Base-by-base conservation (phyloP, 2,113 vertebrate genomes). In the Gymnobelideus leadbeateri region DNA sequence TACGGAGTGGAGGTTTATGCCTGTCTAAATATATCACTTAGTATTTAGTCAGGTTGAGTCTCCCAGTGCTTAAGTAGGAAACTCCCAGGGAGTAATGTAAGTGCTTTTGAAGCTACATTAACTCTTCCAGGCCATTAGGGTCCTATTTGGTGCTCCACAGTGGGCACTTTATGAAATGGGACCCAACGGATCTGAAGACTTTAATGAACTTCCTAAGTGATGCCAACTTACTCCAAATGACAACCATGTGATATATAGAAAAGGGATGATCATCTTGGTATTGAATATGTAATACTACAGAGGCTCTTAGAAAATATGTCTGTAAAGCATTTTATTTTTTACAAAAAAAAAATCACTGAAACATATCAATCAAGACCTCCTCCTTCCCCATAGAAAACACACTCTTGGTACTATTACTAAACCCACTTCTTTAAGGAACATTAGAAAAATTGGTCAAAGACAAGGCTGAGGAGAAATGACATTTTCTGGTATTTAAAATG, bases 151-250 rank as follows among this genome's bases (percentile, higher is more conserved):
- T 89, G 43, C 1, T 0, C 19, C 3, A 4, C 2, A 92, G 53
- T 7, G 91, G 89, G 52, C 6, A 25, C 21, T 95, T 95, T 89
- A 52, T 90, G 91, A 47, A 89, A 89, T 37, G 92, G n/a, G 91
- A n/a, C 2, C 23, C 93, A 92, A 46, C 12, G 91, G 49, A 21
- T 46, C 37, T 95, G 50, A n/a, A 90, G 28, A 16, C 46, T 51
- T 49, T 90, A 90, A 90, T 90, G 89, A 47, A 90, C 47, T 28
- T 90, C 89, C 89, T 49, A 90, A 90, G 28, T 43, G 16, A 12
- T 4, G 16, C 68, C 49, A 50, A 90, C 47, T 90, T 90, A 77
- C 19, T 94, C 91, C 53, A 9, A 94, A 92, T 93, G 50, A 90
- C 3, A 21, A 84, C 89, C 9, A 19, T 28, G 24, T 25, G 92